Evolutionary conservation across 2,888 invertebrate species (phyloP), one percentile per base, ranked within the genome.

Genomic region (Drosophila percnosoma): DNA sequence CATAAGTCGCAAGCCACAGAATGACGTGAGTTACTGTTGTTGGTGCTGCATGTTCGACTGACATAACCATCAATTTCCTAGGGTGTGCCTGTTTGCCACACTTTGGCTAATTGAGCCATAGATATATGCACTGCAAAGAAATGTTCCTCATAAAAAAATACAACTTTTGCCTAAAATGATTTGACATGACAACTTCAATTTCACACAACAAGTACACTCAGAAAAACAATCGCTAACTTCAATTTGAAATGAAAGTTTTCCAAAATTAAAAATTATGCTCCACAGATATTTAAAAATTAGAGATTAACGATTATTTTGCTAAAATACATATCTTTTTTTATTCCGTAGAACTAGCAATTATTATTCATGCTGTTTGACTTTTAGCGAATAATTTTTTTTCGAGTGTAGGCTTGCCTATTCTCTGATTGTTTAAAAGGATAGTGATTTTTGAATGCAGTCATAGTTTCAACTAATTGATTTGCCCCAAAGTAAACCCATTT

Each of bases 31-130:
- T 33, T 31, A 42, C 36, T 27, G 59, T 29, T 31, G 29, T 31
- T 51, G 52, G 55, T 11, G 77, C 74, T 83, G 90, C 80, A 88
- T 87, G 87, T 76, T 72, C 57, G 52, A 58, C 72, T 45, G 57
- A 62, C 76, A 88, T 85, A 87, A 88, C 57, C 83, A 78, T 82
- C 82, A 79, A 74, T 80, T 68, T 82, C 68, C 75, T 80, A 66
- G 87, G 79, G 78, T 70, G 80, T 76, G 75, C 57, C 80, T 55
- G 61, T 48, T 27, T 36, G 67, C 78, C 69, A 76, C 80, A 86
- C 73, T 82, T 72, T 68, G 68, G 57, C 69, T 88, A 87, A 86
- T 87, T 87, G 82, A 88, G 73, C 62, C 57, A 86, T 69, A 71
- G 49, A 68, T 42, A 59, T 36, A 11, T 36, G 38, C 55, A 55